Percentiles rank a stretch among this genome's conserved stretches.
phyloP scores from a whole-genome alignment of 2,113 vertebrate genomes.

The Neopipo cinnamomea region DNA sequence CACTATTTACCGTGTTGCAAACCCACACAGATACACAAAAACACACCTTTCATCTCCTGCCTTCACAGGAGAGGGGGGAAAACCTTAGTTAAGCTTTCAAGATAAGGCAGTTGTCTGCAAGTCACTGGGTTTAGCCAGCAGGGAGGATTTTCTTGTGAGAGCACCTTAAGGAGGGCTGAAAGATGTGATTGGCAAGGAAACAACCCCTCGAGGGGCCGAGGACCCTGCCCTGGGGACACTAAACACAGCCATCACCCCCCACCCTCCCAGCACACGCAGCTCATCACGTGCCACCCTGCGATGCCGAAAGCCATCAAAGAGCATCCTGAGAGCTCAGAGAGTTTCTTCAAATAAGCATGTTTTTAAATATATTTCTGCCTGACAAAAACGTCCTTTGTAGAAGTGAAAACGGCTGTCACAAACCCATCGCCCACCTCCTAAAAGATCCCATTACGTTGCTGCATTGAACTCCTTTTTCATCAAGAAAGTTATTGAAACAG shows the following conservation, averaged over 20 bases:
- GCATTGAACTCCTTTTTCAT: conserved; percentile 21
- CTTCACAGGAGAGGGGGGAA: neutral
- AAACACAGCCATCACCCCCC: neutral
- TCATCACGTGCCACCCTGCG: rapidly evolving
- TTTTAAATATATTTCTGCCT: neutral
- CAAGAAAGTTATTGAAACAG: conserved; percentile 5
- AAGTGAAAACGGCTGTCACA: neutral
- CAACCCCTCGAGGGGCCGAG: neutral
- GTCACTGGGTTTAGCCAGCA: neutral
- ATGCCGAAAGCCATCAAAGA: neutral
- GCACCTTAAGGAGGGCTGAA: neutral
- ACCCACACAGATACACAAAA: neutral
- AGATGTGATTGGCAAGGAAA: neutral
- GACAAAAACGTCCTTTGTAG: conserved; percentile 34
- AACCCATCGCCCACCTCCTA: neutral
- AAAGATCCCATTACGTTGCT: conserved; percentile 27
- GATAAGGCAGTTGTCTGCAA: neutral
- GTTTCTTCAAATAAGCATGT: neutral
- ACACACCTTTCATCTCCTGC: neutral
- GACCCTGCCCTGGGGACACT: neutral
- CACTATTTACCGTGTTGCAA: neutral
- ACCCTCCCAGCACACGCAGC: neutral
- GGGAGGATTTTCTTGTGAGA: neutral
- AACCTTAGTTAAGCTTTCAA: conserved; percentile 26
- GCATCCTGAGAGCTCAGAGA: neutral